A percentile compares a stretch with the other conserved stretches of the same genome.
Evolutionary conservation across 2,797 vertebrate genomes (phyloP).

Genomic region (Sebastes hopkinsi): DNA sequence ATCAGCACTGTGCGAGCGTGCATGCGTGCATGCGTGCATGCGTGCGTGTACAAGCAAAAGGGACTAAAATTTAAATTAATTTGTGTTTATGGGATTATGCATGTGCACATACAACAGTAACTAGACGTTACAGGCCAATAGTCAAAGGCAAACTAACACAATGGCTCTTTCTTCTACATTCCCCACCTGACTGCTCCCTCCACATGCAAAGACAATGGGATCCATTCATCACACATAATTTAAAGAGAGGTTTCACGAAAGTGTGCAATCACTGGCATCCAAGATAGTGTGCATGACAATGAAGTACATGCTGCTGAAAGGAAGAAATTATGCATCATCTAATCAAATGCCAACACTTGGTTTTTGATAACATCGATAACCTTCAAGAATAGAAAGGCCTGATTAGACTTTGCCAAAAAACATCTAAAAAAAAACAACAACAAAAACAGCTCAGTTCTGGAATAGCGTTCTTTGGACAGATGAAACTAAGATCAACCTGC

Average conservation of each 20-base stretch:
- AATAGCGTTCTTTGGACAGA: neutral
- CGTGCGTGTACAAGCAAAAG: neutral
- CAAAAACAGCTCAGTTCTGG: neutral
- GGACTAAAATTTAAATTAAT: neutral
- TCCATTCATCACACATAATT: conserved; percentile 13
- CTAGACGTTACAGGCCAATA: neutral
- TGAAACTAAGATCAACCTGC: neutral
- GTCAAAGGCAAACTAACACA: conserved; percentile 39
- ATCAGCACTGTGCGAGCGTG: neutral
- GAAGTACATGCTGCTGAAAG: neutral
- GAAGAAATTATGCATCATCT: neutral
- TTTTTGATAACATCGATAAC: neutral
- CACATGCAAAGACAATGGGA: conserved; percentile 30
- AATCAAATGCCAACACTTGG: neutral
- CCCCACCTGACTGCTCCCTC: conserved; percentile 11
- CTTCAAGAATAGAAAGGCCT: neutral
- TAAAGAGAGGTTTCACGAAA: neutral
- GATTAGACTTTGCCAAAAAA: neutral
- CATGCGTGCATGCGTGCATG: neutral
- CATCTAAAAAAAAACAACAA: neutral
- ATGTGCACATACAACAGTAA: neutral
- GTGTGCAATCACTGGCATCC: neutral
- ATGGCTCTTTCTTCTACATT: conserved; percentile 53
- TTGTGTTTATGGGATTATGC: neutral
- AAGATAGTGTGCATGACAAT: neutral